Evolutionary conservation across 2,797 vertebrate genomes (phyloP).

Genomic region (Myiothlypis chrysogaster): DNA sequence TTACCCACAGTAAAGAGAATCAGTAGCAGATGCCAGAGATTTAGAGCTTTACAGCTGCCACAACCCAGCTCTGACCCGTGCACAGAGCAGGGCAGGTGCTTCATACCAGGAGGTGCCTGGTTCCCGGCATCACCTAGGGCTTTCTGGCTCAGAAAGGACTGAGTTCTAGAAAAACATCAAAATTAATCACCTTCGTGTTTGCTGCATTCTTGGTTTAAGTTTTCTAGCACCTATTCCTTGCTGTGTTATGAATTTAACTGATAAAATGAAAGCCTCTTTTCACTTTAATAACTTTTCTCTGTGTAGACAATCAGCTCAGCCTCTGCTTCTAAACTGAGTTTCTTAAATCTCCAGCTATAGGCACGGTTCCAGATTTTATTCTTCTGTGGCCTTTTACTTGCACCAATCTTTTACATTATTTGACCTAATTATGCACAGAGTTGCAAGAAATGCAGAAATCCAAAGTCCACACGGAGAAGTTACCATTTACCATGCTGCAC

Average conservation of each 20-base stretch:
- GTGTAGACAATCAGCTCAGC: not conserved
- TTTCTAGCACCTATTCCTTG: not conserved
- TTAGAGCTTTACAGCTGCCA: not conserved
- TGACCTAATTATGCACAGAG: not conserved
- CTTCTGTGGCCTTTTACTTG: not conserved
- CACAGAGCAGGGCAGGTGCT: not conserved
- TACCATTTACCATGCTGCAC: accelerated
- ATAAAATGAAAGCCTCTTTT: slow-evolving; percentile 22
- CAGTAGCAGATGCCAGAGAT: not conserved
- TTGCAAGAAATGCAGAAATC: not conserved
- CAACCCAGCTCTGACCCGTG: accelerated
- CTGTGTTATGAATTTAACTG: not conserved
- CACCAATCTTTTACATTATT: not conserved
- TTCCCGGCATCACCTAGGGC: not conserved
- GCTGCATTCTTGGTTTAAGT: slow-evolving; percentile 26
- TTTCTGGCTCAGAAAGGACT: not conserved
- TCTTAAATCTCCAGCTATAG: not conserved
- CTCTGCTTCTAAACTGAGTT: not conserved
- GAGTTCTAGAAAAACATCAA: not conserved
- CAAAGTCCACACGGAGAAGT: accelerated
- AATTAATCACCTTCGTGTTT: not conserved
- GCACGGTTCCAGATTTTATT: not conserved
- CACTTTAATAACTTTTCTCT: slow-evolving; percentile 12
- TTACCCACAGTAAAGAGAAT: not conserved
- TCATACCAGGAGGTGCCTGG: not conserved